These are phyloP conservation scores for Corythoichthys intestinalis DNA, from an alignment of 2,113 vertebrate genomes.

Conservation along the genomic window DNA sequence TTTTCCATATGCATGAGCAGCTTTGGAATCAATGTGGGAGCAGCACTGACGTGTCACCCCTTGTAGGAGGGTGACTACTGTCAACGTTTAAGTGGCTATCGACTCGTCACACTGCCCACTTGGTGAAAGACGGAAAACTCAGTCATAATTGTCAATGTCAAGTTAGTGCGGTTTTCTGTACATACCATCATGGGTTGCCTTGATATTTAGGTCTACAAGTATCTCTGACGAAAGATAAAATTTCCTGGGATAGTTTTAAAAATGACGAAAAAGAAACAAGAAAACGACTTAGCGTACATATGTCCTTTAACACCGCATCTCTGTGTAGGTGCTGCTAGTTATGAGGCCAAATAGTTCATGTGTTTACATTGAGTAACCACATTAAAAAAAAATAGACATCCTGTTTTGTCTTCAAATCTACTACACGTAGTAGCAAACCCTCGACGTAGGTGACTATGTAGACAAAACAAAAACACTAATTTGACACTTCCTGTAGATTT, in stretches of 20 bases:
- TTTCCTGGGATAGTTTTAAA: not conserved
- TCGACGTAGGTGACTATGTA: not conserved
- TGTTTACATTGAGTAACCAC: constrained; percentile 50
- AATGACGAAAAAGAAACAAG: constrained; percentile 1
- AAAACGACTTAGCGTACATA: constrained; percentile 1
- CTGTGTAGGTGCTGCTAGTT: constrained; percentile 19
- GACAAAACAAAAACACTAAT: not conserved
- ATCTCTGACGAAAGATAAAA: not conserved
- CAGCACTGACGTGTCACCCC: not conserved
- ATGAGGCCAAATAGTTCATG: constrained; percentile 20
- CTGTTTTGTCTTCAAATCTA: constrained; percentile 57
- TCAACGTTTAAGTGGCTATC: constrained; percentile 5
- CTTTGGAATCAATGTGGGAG: constrained; percentile 14
- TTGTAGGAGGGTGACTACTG: constrained; percentile 33
- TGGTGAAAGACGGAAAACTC: constrained; percentile 22
- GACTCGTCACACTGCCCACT: constrained; percentile 5
- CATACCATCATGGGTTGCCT: not conserved
- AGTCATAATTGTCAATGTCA: constrained; percentile 15
- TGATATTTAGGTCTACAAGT: not conserved
- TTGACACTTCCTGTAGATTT: too few relatives aligned
- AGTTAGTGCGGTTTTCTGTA: constrained; percentile 19
- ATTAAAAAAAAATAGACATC: constrained; percentile 54
- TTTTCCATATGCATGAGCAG: not conserved
- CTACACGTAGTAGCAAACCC: constrained; percentile 30
- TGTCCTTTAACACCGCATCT: constrained; percentile 12